Evolutionary conservation across 2,888 invertebrate species (phyloP).

Genomic region (Copidosoma aretas): DNA sequence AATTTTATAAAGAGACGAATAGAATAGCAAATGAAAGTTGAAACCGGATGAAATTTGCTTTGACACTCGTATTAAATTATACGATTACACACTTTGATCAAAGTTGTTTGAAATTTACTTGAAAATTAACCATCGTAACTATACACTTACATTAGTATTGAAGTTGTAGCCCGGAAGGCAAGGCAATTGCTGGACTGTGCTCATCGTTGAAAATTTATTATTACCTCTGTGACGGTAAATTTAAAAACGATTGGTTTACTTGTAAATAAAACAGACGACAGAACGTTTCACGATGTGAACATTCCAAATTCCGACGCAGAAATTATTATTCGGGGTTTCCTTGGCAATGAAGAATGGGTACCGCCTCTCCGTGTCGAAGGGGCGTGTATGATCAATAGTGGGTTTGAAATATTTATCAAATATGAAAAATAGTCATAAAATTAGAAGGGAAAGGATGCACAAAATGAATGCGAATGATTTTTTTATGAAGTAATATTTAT

Average conservation of each 20-base stretch:
- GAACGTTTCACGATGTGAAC: background rate
- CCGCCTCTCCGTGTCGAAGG: background rate
- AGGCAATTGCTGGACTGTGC: conserved; percentile 72
- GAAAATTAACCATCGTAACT: conserved; percentile 17
- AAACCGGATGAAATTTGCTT: no score
- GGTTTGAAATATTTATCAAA: no score
- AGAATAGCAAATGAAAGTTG: no score
- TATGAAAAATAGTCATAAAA: no score
- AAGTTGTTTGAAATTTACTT: no score
- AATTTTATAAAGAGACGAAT: no score
- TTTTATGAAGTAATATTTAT: conserved; percentile 12
- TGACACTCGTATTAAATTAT: no score
- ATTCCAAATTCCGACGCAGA: background rate
- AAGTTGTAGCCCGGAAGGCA: conserved; percentile 77
- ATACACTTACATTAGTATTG: conserved; percentile 69
- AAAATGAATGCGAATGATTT: no score
- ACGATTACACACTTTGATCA: no score
- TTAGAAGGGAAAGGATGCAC: no score
- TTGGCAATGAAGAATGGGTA: conserved; percentile 43
- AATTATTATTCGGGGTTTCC: conserved; percentile 46
- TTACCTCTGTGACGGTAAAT: background rate
- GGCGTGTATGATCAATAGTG: no score
- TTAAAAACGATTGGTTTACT: background rate
- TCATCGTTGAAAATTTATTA: conserved; percentile 57
- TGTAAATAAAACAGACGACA: background rate